Percentiles rank a stretch among this genome's conserved stretches.
Evolutionary conservation across 37 sponge, comb jelly and placozoan species (phyloP).

Genomic region (Axinella damicornis): DNA sequence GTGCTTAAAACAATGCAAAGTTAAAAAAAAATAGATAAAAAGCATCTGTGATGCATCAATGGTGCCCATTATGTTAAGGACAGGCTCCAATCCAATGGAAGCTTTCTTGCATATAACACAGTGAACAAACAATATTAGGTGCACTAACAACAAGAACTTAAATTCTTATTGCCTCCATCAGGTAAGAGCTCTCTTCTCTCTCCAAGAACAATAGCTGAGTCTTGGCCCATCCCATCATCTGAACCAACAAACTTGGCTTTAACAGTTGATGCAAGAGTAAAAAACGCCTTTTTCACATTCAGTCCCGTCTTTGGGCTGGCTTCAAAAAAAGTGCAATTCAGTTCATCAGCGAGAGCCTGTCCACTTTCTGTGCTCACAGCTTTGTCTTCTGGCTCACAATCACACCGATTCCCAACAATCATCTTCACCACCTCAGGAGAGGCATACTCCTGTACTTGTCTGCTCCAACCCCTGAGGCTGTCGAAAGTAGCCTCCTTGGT

Average conservation of each 20-base stretch:
- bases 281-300: not conserved
- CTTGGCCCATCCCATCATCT: too few species aligned
- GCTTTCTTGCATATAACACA: too few species aligned
- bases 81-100: too few species aligned
- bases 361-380: not conserved
- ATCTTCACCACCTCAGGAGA: conserved; percentile 1
- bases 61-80: too few species aligned
- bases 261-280: not conserved
- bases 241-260: not conserved
- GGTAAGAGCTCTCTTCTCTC: not conserved
- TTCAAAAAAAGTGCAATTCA: not conserved
- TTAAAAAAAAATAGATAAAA: too few species aligned
- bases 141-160: not conserved
- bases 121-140: not conserved
- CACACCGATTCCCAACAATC: not conserved
- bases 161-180: not conserved
- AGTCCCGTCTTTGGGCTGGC: not conserved
- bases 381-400: not conserved
- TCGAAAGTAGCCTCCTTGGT: not conserved
- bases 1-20: too few species aligned
- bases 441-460: not conserved
- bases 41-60: too few species aligned
- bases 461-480: not conserved
- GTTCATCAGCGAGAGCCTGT: not conserved
- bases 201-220: not conserved